These are phyloP conservation scores for Calameuta filiformis DNA, from an alignment of 2,888 invertebrate species.

Conservation along the genomic window DNA sequence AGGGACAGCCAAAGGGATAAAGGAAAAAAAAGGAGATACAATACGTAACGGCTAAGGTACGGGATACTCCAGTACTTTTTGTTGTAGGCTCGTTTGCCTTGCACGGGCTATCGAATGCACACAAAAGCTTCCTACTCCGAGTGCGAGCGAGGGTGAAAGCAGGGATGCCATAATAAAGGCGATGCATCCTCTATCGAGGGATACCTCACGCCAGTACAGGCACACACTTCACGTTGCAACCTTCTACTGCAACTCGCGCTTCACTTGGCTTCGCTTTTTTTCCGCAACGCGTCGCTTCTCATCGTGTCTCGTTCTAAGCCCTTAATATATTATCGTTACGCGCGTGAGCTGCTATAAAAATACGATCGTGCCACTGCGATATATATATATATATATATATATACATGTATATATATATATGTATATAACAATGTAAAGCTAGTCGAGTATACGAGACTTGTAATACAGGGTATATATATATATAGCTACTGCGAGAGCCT, in stretches of 20 bases:
- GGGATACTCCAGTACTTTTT: constrained; percentile 33
- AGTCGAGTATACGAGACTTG: not conserved
- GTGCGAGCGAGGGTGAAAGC: constrained; percentile 7
- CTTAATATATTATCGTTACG: constrained; percentile 2
- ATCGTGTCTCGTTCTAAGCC: not conserved
- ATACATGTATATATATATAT: not conserved
- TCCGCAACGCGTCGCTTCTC: not conserved
- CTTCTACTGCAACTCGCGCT: not conserved
- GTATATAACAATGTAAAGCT: not conserved
- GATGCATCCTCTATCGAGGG: constrained; percentile 9
- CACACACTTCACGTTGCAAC: not conserved
- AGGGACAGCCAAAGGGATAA: not conserved
- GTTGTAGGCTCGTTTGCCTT: constrained; percentile 50
- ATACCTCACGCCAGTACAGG: constrained; percentile 10
- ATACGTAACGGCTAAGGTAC: not conserved
- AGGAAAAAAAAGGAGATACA: not conserved
- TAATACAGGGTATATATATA: not conserved
- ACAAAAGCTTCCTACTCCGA: constrained; percentile 35
- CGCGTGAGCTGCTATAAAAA: constrained; percentile 6
- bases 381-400: not conserved
- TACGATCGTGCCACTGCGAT: not conserved
- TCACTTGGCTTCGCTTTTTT: not conserved
- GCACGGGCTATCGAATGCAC: constrained; percentile 48
- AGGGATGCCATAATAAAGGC: constrained; percentile 13
- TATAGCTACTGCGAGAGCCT: not conserved